These are phyloP conservation scores for Motacilla tschutschensis DNA, from an alignment of 2,113 vertebrate species.

Conservation along the genomic window DNA sequence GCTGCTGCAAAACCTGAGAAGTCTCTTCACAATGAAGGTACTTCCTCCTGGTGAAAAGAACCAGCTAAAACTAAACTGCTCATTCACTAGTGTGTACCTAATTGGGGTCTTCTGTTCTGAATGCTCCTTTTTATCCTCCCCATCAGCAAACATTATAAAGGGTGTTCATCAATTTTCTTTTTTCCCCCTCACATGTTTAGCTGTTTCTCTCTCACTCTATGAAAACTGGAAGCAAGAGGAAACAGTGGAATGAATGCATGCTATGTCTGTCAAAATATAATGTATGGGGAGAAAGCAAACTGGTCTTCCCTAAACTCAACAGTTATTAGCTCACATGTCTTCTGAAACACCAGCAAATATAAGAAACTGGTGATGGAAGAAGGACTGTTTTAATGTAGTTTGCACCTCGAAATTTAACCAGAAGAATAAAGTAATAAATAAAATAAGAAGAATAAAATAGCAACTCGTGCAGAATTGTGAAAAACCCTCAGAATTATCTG, in stretches of 20 bases:
- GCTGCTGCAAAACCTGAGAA: background rate
- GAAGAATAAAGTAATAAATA: background rate
- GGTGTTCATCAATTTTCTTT: background rate
- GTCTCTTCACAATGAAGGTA: background rate
- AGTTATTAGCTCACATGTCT: background rate
- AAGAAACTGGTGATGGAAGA: background rate
- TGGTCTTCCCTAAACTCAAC: background rate
- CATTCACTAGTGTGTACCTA: accelerated
- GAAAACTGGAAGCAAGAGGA: background rate
- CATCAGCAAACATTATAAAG: background rate
- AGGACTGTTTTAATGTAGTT: background rate
- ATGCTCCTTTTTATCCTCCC: background rate
- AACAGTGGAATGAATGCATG: background rate
- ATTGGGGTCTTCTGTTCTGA: accelerated
- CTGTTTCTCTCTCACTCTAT: background rate
- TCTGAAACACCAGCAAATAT: background rate
- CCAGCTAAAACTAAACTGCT: background rate
- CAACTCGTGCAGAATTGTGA: background rate
- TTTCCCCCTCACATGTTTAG: background rate
- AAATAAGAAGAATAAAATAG: background rate
- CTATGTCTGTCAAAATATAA: background rate
- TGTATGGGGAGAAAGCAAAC: background rate
- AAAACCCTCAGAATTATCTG: background rate
- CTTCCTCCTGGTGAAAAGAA: background rate
- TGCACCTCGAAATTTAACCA: background rate